Percentiles rank a stretch among this genome's conserved stretches.
These are phyloP conservation scores for Coremacera marginata DNA, from an alignment of 2,888 invertebrate genomes.

Conservation along the genomic window DNA sequence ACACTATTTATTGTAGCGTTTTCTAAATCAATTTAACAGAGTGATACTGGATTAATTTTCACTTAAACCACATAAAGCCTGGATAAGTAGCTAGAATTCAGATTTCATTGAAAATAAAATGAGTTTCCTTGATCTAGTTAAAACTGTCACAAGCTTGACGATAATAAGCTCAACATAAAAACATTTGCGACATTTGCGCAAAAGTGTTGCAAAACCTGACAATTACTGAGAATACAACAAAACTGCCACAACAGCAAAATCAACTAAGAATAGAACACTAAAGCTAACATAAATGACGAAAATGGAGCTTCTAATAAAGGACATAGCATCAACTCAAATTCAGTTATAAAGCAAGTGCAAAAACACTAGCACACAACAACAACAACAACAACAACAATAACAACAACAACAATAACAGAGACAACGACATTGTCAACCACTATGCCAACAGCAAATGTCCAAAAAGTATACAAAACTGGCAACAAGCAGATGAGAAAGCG, in stretches of 20 bases:
- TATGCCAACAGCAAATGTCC: constrained; percentile 1
- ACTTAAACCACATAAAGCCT: no score
- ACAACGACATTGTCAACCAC: background rate
- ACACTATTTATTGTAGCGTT: no score
- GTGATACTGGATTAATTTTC: no score
- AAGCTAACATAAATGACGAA: background rate
- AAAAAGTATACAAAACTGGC: constrained; percentile 10
- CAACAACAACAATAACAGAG: background rate
- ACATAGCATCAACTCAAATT: constrained; percentile 11
- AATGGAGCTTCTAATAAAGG: background rate
- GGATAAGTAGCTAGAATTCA: no score
- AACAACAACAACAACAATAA: background rate
- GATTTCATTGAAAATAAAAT: no score
- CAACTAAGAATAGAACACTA: background rate
- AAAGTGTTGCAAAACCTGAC: constrained; percentile 12
- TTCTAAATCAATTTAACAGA: no score
- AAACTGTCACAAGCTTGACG: background rate
- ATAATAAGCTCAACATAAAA: constrained; percentile 1
- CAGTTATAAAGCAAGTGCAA: constrained; percentile 4
- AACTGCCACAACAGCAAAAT: background rate
- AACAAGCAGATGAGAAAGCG: constrained; percentile 1
- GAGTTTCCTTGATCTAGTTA: background rate
- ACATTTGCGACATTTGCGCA: background rate
- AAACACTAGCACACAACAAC: background rate
- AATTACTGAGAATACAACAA: background rate